Evolutionary conservation across 92 coral and sea anemone genomes (phyloP), one percentile per base, ranked within the genome.

Genomic region (Galaxea fascicularis): DNA sequence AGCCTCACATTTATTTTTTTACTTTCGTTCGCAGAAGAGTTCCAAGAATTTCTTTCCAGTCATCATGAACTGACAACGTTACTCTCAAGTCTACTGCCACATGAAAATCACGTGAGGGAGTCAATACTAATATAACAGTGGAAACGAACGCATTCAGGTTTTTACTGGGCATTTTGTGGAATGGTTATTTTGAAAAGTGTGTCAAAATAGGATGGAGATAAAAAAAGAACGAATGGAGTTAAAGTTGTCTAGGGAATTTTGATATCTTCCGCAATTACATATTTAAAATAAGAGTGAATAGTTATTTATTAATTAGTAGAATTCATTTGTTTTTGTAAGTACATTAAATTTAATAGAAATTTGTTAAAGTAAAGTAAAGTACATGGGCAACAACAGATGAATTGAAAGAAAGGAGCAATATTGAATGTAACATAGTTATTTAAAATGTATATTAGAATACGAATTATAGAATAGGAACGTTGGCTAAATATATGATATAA

Each of bases 61-160:
- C 89, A 91, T 52, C 77, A 83, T 10, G 94, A 88, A n/a, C 79
- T 87, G 44, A 63, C 87, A 52, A 85, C 89, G 29, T 78, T 91
- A 18, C 89, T 91, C 5, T 83, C 91, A 15, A 74, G 82, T 72
- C 14, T 83, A 45, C 53, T 71, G 27, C 71, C 86, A 4, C 53
- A 27, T 71, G 57, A 71, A 24, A 70, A 22, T 71, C 57, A 71
- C 17, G 70, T 57, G 56, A 41, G 59, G 24, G 86, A 70, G 68
- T 82, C 85, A 8, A 70, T 39, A 69, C 85, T 81, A 27, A 69
- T 81, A 25, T 81, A 59, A 35, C 41, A 20, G 18, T 10, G 11
- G 28, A 8, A 53, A n/a, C 17, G 18, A 13, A 7, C 9, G 51
- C 9, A 46, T 46, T 46, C 12, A 7, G 12, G 22, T 62, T 62